Evolutionary conservation across 2,888 invertebrate species (phyloP).

Genomic region (Quadroppia sp.): DNA sequence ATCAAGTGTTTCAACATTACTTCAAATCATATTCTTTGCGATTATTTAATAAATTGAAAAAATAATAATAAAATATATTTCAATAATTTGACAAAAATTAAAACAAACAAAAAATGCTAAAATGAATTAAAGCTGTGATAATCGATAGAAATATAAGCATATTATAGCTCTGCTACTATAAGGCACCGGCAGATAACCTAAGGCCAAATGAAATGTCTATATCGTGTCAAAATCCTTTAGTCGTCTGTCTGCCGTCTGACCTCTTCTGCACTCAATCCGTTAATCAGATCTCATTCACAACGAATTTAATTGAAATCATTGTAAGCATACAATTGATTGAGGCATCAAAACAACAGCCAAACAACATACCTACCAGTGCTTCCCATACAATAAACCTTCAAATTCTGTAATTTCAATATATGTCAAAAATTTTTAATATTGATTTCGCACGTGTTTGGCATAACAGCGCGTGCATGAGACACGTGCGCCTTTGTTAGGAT

Average conservation of each 20-base stretch:
- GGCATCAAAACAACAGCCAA: not conserved
- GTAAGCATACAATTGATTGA: constrained; percentile 3
- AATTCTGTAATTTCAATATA: not conserved
- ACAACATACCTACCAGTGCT: not conserved
- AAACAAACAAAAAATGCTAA: not conserved
- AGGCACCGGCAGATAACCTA: constrained; percentile 14
- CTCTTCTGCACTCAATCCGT: not conserved
- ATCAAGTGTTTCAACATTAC: too few relatives aligned
- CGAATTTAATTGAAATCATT: constrained; percentile 2
- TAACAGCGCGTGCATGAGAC: constrained; percentile 2
- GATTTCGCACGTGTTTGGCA: not conserved
- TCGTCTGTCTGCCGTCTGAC: constrained; percentile 22
- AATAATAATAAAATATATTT: too few relatives aligned
- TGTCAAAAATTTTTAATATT: constrained; percentile 17
- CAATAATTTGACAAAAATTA: too few relatives aligned
- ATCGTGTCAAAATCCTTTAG: constrained; percentile 17
- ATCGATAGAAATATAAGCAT: too few relatives aligned
- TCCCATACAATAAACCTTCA: too few relatives aligned
- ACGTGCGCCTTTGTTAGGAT: constrained; percentile 16
- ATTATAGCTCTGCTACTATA: not conserved
- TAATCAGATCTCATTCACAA: constrained; percentile 22
- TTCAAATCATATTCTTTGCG: too few relatives aligned
- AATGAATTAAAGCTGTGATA: not conserved
- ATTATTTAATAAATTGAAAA: too few relatives aligned
- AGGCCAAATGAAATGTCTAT: not conserved